phyloP scores from a whole-genome alignment of 2,888 invertebrate species.

The Archips crataeganus region DNA sequence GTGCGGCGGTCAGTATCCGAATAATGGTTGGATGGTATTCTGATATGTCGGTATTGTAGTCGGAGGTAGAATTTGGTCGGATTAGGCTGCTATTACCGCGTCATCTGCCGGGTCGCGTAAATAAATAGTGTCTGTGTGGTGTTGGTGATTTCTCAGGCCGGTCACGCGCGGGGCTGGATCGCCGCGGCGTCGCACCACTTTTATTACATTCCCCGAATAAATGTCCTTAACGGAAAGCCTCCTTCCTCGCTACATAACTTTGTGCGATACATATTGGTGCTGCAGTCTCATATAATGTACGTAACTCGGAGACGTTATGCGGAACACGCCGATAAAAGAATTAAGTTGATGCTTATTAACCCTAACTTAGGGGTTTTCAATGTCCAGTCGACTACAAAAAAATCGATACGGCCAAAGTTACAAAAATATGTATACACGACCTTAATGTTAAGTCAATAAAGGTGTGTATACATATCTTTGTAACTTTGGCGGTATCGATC shows the following conservation, averaged over 20 bases:
- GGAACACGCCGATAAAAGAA: neutral
- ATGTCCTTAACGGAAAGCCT: constrained; percentile 64
- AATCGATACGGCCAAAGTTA: no score
- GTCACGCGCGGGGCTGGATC: constrained; percentile 69
- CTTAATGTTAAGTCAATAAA: no score
- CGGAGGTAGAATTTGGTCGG: constrained; percentile 51
- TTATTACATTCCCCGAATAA: constrained; percentile 81
- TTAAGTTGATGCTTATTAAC: neutral
- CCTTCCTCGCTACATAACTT: constrained; percentile 43
- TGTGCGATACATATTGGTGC: constrained; percentile 28
- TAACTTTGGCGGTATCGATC: no score
- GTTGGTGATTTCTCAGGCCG: constrained; percentile 60
- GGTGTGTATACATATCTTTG: no score
- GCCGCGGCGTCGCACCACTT: constrained; percentile 64
- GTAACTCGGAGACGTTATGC: neutral
- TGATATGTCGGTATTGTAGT: constrained; percentile 21
- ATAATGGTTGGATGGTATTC: constrained; percentile 28
- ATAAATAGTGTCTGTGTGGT: constrained; percentile 65
- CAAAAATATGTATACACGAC: no score
- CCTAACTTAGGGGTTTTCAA: neutral
- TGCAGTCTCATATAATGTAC: constrained; percentile 11
- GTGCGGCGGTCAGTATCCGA: constrained; percentile 16
- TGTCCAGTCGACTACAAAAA: no score
- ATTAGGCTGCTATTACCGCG: constrained; percentile 60
- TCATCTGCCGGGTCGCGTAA: constrained; percentile 65